Evolutionary conservation across 2,888 invertebrate species (phyloP).

Genomic region (Graphium colonna): DNA sequence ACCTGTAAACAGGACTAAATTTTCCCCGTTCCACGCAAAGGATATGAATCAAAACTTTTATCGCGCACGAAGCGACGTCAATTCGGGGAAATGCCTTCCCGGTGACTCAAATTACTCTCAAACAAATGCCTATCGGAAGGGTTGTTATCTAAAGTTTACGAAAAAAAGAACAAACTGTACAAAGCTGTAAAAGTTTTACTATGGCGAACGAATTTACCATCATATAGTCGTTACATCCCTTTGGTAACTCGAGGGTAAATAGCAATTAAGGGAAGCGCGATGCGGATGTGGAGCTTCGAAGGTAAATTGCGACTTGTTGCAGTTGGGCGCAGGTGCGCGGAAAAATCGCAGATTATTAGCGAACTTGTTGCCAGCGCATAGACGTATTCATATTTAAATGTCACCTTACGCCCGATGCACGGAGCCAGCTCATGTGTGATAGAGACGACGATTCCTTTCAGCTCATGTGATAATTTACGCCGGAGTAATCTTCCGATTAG

Average conservation of each 20-base stretch:
- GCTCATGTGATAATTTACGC: slow-evolving; percentile 4
- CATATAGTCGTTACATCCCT: too few relatives aligned
- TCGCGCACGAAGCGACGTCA: slow-evolving; percentile 58
- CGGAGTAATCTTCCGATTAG: neutral
- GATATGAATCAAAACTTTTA: slow-evolving; percentile 65
- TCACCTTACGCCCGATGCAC: slow-evolving; percentile 51
- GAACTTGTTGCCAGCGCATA: slow-evolving; percentile 43
- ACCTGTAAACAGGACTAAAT: slow-evolving; percentile 18
- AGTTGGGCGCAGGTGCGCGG: slow-evolving; percentile 58
- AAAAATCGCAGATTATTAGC: slow-evolving; percentile 75
- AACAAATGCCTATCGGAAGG: slow-evolving; percentile 59
- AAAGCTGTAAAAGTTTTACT: slow-evolving; percentile 39
- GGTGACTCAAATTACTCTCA: slow-evolving; percentile 61
- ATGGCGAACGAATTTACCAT: slow-evolving; percentile 22
- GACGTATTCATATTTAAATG: slow-evolving; percentile 76
- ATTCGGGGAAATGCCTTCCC: slow-evolving; percentile 60
- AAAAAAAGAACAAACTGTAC: slow-evolving; percentile 42
- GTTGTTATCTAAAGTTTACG: slow-evolving; percentile 60
- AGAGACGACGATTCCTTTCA: slow-evolving; percentile 22
- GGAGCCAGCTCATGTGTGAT: slow-evolving; percentile 51
- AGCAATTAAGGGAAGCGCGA: slow-evolving; percentile 13
- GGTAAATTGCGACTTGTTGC: slow-evolving; percentile 19
- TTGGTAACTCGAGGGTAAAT: neutral
- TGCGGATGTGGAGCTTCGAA: slow-evolving; percentile 30
- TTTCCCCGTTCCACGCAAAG: slow-evolving; percentile 32